Evolutionary conservation across 2,888 invertebrate species (phyloP), one percentile per base, ranked within the genome.

Genomic region (Pasiphila rectangulata): DNA sequence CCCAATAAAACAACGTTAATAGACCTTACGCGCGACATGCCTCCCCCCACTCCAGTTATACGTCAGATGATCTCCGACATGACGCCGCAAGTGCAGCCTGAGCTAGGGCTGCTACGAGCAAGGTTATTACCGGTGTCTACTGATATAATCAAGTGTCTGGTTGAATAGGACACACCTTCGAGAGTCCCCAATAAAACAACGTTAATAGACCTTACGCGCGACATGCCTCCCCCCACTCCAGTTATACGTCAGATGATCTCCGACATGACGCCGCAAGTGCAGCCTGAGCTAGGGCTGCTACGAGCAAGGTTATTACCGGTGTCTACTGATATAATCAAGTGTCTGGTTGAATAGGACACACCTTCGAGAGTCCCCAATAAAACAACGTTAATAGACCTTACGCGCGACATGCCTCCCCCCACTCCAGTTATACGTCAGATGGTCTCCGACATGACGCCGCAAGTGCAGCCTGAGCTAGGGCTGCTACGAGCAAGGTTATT

Each of bases 331-430:
- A n/a, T n/a, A n/a, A n/a, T n/a, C n/a, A n/a, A n/a, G n/a, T n/a
- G n/a, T n/a, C n/a, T n/a, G n/a, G n/a, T n/a, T n/a, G n/a, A n/a
- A n/a, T n/a, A n/a, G n/a, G n/a, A n/a, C n/a, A n/a, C n/a, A n/a
- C n/a, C n/a, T n/a, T n/a, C n/a, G n/a, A n/a, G n/a, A n/a, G n/a
- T n/a, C n/a, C n/a, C n/a, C n/a, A n/a, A n/a, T n/a, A n/a, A n/a
- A n/a, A n/a, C n/a, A n/a, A n/a, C n/a, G 7, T 81, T 87, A 15
- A 86, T 87, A 48, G 86, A 86, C 56, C 56, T 87, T 42, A 85
- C 86, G 2, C 76, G 52, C 13, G 58, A 54, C 10, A 70, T 43
- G 37, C 62, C 37, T 40, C 61, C 32, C 23, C 67, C 9, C 62
- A 61, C 7, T 57, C 63, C 2, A 41, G 45, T 40, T 46, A 44